Conservation (phyloP, 2,888 invertebrate species). For the Xestia rhomboidea region DNA sequence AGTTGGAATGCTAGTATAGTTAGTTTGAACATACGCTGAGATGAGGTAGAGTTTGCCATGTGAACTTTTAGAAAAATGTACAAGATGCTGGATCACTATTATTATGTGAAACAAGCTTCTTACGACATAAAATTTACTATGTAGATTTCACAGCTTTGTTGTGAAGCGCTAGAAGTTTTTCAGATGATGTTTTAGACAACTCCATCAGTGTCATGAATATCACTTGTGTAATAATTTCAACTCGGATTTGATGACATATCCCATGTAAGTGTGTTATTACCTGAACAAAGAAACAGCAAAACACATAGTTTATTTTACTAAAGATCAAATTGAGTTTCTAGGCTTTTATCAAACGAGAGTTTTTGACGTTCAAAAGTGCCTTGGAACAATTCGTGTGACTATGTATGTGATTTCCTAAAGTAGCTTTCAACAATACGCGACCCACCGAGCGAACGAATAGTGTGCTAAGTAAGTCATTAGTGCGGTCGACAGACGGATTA, state of each 20-base stretch:
- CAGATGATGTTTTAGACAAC: not conserved
- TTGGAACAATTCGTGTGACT: not conserved
- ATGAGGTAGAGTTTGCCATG: not conserved
- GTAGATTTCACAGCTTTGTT: not conserved
- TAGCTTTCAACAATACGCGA: conserved; percentile 27
- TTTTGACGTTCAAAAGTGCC: not conserved
- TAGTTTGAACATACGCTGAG: not conserved
- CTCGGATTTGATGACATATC: not conserved
- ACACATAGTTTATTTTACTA: not conserved
- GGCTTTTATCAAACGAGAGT: not conserved
- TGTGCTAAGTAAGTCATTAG: conserved; percentile 65
- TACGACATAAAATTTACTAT: not conserved
- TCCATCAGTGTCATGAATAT: not conserved
- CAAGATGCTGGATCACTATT: not conserved
- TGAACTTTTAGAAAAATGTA: not conserved
- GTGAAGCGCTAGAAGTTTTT: not conserved
- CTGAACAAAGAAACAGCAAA: not conserved
- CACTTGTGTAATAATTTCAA: not conserved
- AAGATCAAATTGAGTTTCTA: not conserved
- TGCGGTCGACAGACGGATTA: conserved; percentile 52
- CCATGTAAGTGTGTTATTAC: too few relatives aligned
- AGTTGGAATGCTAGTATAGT: conserved; percentile 13
- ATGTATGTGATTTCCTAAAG: not conserved
- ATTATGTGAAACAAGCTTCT: not conserved
- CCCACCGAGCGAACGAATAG: conserved; percentile 43